These are phyloP conservation scores for Sebastes fasciatus DNA, from an alignment of 2,113 vertebrate genomes.

Conservation along the genomic window DNA sequence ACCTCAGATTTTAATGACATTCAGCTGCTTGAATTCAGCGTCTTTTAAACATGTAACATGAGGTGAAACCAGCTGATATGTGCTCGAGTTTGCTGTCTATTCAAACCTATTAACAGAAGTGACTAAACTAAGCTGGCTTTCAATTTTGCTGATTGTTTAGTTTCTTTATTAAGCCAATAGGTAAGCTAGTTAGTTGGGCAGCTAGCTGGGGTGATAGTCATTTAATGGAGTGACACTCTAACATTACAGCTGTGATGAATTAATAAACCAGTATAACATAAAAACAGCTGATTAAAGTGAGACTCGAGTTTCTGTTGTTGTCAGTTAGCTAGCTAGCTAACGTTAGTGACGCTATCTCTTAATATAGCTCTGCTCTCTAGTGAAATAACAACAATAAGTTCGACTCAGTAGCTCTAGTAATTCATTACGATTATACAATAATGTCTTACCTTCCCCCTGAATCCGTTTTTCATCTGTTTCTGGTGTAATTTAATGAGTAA, in stretches of 20 bases:
- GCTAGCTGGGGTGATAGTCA: background rate
- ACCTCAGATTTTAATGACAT: background rate
- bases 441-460: too few species aligned
- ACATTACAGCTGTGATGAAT: background rate
- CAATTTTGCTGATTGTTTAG: conserved; percentile 10
- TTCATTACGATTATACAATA: too few species aligned
- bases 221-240: too few species aligned
- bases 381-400: background rate
- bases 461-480: too few species aligned
- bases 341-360: background rate
- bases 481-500: too few species aligned
- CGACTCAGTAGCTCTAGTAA: background rate
- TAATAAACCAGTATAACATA: too few species aligned
- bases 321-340: background rate
- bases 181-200: background rate
- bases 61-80: background rate
- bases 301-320: conserved; percentile 26
- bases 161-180: conserved; percentile 1
- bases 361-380: background rate
- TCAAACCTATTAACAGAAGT: too few species aligned
- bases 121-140: conserved; percentile 2
- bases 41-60: background rate
- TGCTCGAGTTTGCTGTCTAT: background rate
- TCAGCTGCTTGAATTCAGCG: background rate
- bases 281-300: background rate